Evolutionary conservation across 1,140 invertebrate species (phyloP), one percentile per base, ranked within the genome.

Genomic region (Halyomorpha halys): DNA sequence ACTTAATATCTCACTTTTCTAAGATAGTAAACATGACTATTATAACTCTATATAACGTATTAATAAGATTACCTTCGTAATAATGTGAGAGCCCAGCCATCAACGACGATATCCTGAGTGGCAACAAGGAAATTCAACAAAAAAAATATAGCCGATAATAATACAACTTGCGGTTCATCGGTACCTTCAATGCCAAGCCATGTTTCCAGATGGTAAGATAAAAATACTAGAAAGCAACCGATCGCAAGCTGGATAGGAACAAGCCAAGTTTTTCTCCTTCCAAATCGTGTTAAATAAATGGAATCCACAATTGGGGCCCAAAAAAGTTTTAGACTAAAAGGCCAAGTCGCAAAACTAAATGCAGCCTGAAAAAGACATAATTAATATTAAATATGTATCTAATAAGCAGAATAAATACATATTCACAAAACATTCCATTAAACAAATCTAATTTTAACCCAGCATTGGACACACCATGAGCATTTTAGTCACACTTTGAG

Each of bases 31-130:
- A n/a, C n/a, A n/a, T n/a, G n/a, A n/a, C n/a, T n/a, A n/a, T n/a
- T n/a, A n/a, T n/a, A n/a, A n/a, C n/a, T n/a, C n/a, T n/a, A n/a
- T n/a, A n/a, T n/a, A n/a, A n/a, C n/a, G n/a, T n/a, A n/a, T 30
- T 30, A 30, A 30, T 4, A 30, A 30, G 8, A 39, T 69, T 75
- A 89, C 85, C 90, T 89, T 74, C 94, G 91, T 3, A 99, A 77
- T 91, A 99, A 99, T 3, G 97, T 99, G 1, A 99, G 77, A 2
- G 97, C 97, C 97, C 97, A 99, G 3, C 97, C 97, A 82, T 99
- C 97, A 1, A 99, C 96, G 62, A 95, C 96, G 73, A 99, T 98
- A 76, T 99, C 97, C 79, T 99, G 97, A 23, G 96, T 99, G 2
- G 97, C 96, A 15, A 95, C 96, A 60, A 99, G 78, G 71, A 98